Percentiles rank a stretch among this genome's conserved stretches.
phyloP scores from a whole-genome alignment of 2,797 vertebrate genomes.

The Trachops cirrhosus region DNA sequence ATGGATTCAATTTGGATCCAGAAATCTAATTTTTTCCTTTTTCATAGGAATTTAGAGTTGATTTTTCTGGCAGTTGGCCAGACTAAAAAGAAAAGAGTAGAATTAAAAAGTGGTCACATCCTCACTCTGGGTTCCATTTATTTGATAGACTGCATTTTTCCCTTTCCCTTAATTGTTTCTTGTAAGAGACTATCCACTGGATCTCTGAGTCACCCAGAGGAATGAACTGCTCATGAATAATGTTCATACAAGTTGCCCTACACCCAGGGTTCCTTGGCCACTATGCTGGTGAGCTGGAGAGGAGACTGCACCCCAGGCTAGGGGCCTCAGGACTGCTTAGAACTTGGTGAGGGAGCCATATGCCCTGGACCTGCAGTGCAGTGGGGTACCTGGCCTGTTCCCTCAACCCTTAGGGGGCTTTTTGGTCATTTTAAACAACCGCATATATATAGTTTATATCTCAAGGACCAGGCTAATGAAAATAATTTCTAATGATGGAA shows the following conservation, averaged over 20 bases:
- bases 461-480: background rate
- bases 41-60: background rate
- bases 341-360: background rate
- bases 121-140: background rate
- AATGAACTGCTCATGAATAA: background rate
- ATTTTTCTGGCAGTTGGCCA: slow-evolving; percentile 11
- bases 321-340: background rate
- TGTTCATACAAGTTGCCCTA: background rate
- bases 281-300: background rate
- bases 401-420: background rate
- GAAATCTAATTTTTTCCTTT: background rate
- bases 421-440: background rate
- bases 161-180: background rate
- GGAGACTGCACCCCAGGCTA: background rate
- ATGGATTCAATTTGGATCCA: background rate
- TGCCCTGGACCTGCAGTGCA: background rate
- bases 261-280: background rate
- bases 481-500: background rate
- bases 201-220: background rate
- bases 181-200: background rate
- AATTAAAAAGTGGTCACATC: background rate
- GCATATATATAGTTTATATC: background rate
- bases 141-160: background rate
- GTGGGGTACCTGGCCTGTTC: background rate
- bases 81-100: background rate